phyloP scores from a whole-genome alignment of 2,113 vertebrate genomes.

The Syngnathus floridae region DNA sequence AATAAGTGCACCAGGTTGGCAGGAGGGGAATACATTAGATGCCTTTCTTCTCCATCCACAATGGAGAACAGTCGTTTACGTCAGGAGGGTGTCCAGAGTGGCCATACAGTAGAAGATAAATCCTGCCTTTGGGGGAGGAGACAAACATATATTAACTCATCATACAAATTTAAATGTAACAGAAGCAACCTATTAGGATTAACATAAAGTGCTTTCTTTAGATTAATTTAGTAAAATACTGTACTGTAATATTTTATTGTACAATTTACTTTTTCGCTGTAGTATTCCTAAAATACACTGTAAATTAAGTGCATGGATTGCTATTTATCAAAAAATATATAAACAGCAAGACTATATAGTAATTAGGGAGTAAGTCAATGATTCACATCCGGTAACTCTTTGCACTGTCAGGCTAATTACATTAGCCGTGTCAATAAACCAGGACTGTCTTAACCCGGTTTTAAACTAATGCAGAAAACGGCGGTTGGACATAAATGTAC shows the following conservation, averaged over 20 bases:
- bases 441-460: background rate
- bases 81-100: constrained; percentile 23
- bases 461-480: background rate
- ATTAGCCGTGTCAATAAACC: constrained; percentile 50
- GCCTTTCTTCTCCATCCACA: constrained; percentile 20
- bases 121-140: background rate
- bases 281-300: too few relatives aligned
- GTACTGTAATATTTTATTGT: too few relatives aligned
- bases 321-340: too few relatives aligned
- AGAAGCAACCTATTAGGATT: too few relatives aligned
- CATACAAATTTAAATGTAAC: too few relatives aligned
- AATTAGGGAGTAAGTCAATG: too few relatives aligned
- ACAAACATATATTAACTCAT: background rate
- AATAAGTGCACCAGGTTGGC: constrained; percentile 27
- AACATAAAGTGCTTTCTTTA: too few relatives aligned
- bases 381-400: constrained; percentile 2
- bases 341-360: too few relatives aligned
- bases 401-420: constrained; percentile 26
- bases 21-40: constrained; percentile 46
- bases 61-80: constrained; percentile 6
- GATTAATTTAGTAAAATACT: too few relatives aligned
- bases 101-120: constrained; percentile 11
- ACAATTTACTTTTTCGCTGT: too few relatives aligned
- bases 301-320: background rate
- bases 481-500: background rate